Percentiles rank a stretch among this genome's conserved stretches.
Evolutionary conservation across 2,113 vertebrate genomes (phyloP).

Genomic region (Cephalopterus ornatus): DNA sequence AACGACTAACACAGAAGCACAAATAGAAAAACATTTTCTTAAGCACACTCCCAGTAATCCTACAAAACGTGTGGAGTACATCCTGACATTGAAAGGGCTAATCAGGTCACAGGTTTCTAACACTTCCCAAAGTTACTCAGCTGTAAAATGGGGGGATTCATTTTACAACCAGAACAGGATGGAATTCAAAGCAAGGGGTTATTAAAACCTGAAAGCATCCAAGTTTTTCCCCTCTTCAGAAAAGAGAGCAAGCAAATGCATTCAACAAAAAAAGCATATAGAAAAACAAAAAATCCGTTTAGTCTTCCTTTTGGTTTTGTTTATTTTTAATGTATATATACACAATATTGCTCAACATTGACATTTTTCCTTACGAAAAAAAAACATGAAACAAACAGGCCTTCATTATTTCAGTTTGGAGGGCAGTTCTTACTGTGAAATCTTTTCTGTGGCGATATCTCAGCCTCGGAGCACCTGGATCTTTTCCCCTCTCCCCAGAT

Average conservation of each 20-base stretch:
- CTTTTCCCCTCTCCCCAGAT: neutral
- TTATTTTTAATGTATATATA: neutral
- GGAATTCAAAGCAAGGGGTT: neutral
- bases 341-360: neutral
- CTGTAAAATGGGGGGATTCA: neutral
- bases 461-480: neutral
- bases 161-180: neutral
- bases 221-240: neutral
- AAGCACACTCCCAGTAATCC: neutral
- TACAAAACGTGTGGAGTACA: rapidly evolving
- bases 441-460: neutral
- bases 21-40: neutral
- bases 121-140: neutral
- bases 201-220: neutral
- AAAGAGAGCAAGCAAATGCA: neutral
- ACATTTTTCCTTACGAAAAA: neutral
- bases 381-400: neutral
- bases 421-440: neutral
- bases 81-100: rapidly evolving
- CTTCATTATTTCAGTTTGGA: neutral
- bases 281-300: neutral
- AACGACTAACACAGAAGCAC: neutral
- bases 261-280: neutral
- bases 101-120: rapidly evolving
- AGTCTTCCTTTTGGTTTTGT: neutral